Percentiles rank a stretch among this genome's conserved stretches.
phyloP scores from a whole-genome alignment of 2,113 vertebrate genomes.

The Orcinus orca region DNA sequence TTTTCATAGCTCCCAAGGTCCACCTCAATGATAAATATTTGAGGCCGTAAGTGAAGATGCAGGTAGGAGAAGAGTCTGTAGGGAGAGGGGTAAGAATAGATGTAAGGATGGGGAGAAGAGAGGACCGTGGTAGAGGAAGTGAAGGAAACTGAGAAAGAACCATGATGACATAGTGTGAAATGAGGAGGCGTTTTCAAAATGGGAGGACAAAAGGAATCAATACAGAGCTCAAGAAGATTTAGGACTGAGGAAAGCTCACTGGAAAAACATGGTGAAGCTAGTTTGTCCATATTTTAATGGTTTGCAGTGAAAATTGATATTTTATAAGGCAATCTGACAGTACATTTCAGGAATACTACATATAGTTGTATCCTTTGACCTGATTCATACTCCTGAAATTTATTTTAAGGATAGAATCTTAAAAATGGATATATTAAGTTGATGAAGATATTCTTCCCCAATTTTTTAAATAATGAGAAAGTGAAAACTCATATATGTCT shows the following conservation, averaged over 20 bases:
- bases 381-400: background rate
- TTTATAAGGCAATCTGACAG: background rate
- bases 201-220: background rate
- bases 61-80: background rate
- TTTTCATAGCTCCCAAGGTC: background rate
- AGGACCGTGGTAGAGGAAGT: background rate
- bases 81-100: background rate
- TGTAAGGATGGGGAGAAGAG: background rate
- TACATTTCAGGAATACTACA: background rate
- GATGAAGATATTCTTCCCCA: background rate
- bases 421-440: background rate
- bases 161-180: background rate
- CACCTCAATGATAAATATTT: background rate
- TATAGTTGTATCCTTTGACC: background rate
- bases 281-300: background rate
- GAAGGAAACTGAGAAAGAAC: background rate
- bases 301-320: background rate
- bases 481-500: background rate
- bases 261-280: background rate
- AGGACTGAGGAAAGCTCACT: background rate
- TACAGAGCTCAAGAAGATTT: background rate
- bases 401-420: background rate
- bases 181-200: background rate
- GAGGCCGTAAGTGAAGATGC: background rate
- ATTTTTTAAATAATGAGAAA: background rate